A percentile compares a stretch with the other conserved stretches of the same genome.
Evolutionary conservation across 2,113 vertebrate genomes (phyloP).

Genomic region (Nycticorax nycticorax): DNA sequence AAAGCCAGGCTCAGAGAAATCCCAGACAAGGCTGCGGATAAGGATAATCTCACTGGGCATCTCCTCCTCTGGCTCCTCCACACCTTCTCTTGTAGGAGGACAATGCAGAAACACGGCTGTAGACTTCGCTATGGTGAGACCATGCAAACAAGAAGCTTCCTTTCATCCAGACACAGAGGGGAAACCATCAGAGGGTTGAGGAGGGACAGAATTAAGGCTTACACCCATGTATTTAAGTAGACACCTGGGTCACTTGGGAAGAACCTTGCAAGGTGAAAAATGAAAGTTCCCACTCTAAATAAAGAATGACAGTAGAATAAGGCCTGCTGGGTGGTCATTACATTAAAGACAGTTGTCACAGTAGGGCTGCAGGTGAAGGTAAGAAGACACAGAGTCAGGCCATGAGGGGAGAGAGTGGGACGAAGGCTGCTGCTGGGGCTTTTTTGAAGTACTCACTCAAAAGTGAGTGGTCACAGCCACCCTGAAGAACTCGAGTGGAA

Average conservation of each 20-base stretch:
- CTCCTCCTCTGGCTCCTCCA: background rate
- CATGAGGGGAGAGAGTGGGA: accelerated
- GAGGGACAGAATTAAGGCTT: background rate
- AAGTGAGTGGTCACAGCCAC: accelerated
- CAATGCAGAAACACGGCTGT: background rate
- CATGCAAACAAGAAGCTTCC: accelerated
- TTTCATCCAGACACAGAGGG: background rate
- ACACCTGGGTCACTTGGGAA: background rate
- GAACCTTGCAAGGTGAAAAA: background rate
- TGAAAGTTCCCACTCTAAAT: background rate
- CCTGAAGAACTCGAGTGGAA: background rate
- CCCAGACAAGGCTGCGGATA: background rate
- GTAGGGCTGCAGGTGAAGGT: background rate
- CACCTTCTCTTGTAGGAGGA: accelerated
- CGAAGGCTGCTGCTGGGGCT: background rate
- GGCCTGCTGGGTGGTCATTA: background rate
- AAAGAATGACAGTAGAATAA: background rate
- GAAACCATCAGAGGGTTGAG: background rate
- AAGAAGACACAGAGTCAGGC: background rate
- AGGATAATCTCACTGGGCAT: background rate
- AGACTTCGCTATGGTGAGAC: background rate
- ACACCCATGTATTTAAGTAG: accelerated
- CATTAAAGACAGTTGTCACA: background rate
- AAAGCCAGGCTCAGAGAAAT: background rate
- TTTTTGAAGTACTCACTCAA: background rate